A percentile compares a stretch with the other conserved stretches of the same genome.
phyloP scores from a whole-genome alignment of 2,113 vertebrate genomes.

The Perccottus glenii region DNA sequence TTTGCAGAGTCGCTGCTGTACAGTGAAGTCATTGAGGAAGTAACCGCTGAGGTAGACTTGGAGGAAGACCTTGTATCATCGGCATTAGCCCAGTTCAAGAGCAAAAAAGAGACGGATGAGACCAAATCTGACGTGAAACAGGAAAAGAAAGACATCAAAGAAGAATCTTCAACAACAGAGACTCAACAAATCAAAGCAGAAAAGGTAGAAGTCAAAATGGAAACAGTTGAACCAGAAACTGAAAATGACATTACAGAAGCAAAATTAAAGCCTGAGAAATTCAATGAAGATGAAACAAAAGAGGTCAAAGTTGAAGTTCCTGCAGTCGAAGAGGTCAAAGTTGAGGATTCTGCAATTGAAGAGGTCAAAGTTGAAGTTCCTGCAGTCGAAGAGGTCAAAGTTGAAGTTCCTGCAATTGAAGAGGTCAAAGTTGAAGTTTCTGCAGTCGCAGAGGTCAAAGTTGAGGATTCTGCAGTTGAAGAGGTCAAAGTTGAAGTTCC shows the following conservation, averaged over 20 bases:
- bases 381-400: background rate
- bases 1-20: constrained; percentile 80
- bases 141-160: constrained; percentile 12
- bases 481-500: too few species aligned
- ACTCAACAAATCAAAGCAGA: background rate
- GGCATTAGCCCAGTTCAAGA: constrained; percentile 32
- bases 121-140: constrained; percentile 1
- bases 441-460: background rate
- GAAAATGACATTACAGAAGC: background rate
- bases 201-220: background rate
- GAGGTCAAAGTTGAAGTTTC: background rate
- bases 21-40: constrained; percentile 13
- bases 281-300: background rate
- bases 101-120: constrained; percentile 22
- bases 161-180: background rate
- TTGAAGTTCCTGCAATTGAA: background rate
- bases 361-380: background rate
- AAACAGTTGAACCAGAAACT: background rate
- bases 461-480: background rate
- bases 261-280: constrained; percentile 7
- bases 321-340: background rate
- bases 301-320: background rate
- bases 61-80: constrained; percentile 53
- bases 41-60: constrained; percentile 7
- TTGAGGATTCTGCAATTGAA: background rate